Evolutionary conservation across 2,888 invertebrate genomes (phyloP), one percentile per base, ranked within the genome.

Genomic region (Dysmachus trigonus): DNA sequence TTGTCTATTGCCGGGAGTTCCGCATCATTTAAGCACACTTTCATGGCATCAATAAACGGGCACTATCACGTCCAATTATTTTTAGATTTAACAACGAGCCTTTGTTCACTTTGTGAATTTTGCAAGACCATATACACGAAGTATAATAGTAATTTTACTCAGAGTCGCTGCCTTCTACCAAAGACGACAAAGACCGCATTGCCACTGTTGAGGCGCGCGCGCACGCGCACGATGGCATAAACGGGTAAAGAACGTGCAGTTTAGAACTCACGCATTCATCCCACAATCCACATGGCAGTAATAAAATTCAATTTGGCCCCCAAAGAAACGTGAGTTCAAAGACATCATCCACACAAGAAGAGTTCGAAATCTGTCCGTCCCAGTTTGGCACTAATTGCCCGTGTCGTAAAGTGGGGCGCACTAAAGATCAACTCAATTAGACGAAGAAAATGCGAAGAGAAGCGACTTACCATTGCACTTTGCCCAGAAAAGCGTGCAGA

Each of bases 401-500:
- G n/a, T n/a, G 47, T 47, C 62, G 8, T n/a, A n/a, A 62, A 18
- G 62, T 62, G 47, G 5, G n/a, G 47, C 47, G 47, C 47, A 47
- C n/a, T 47, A 18, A 51, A 27, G 18, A 62, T 62, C 62, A 18
- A 22, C 62, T 62, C 62, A 62, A 62, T 62, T 62, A 47, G 77
- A 47, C 1, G 27, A 82, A 82, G 27, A 82, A 82, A 62, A 62
- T 27, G 62, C 18, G 10, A 53, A 53, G 15, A 72, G 74, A 53
- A 53, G 15, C 51, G 74, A 86, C 85, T 15, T 38, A 88, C 88
- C 88, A 86, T 88, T 86, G 74, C 88, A 86, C 72, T 86, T 87
- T 31, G 86, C 86, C 41, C 86, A 86, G 41, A 88, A 82, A 18
- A 88, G 81, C 33, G 85, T 86, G 72, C 38, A 74, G 41, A 87